Evolutionary conservation across 2,888 invertebrate genomes (phyloP), one percentile per base, ranked within the genome.

Genomic region (Melanostoma scalare): DNA sequence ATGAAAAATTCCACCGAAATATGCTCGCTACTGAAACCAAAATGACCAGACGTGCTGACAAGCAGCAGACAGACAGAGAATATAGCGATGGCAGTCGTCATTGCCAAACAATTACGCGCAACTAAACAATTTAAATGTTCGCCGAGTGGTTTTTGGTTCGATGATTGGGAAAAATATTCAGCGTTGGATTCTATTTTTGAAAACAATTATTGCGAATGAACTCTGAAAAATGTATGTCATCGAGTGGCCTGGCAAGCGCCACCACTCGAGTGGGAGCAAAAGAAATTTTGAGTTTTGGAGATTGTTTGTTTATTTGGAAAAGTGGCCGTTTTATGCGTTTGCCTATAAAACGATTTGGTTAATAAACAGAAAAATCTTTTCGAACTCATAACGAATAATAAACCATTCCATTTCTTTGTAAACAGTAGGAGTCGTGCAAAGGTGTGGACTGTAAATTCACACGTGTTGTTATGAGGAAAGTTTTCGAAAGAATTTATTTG

Each of bases 1-100:
- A 79, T 69, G 60, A 87, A 90, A 73, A 89, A 90, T 6, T 87
- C 61, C 3, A 86, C 52, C 2, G 90, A 87, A 80, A 90, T 87
- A 20, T 88, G 87, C 31, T 88, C 88, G 48, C 87, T 52, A 30
- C 55, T 69, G 33, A 58, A 36, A 40, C 67, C 71, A 4, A 58
- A 56, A 48, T 78, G 71, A 2, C 76, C 44, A 3, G 79, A 60
- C 35, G 80, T 75, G 2, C 56, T 40, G 3, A 48, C 36, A 0
- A 58, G 8, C 3, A 82, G 31, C n/a, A 73, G 48, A 53, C 46
- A 44, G 30, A 63, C 6, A 9, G 52, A 30, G 9, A 71, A 36
- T 42, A 50, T 8, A 6, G 48, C 52, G 55, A 60, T 9, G 38
- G 48, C 50, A 9, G 35, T 56, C 67, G 53, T 67, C 81, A 81